Evolutionary conservation across 2,113 vertebrate species (phyloP), one percentile per base, ranked within the genome.

Genomic region (Chinchilla lanigera): DNA sequence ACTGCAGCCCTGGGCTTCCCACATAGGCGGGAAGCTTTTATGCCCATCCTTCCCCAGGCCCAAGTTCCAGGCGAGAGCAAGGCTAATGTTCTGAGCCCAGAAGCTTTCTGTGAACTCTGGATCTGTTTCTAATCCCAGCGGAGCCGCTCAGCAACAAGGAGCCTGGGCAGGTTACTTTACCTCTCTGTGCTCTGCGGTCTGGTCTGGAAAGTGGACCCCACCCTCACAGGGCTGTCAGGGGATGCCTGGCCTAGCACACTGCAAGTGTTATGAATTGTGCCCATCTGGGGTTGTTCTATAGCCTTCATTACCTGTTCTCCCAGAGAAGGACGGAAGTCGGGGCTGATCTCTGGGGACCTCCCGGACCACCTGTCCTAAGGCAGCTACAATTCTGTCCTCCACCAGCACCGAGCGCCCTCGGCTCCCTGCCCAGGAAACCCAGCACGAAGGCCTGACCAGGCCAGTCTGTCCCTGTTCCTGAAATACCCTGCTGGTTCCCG

Each of bases 301-400:
- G 4, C 16, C 30, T 61, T 61, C 38, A 41, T 90, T 61, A 75
- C 38, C n/a, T 93, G 38, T 47, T 56, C 38, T 93, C 38, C 88
- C 50, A 89, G 41, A 69, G 82, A 38, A 77, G 58, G 56, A 96
- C 54, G 82, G 52, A 96, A 9, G 86, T 73, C 91, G 56, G n/a
- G 20, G 54, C 26, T 52, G 35, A 33, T 38, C 85, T 93, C 92
- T 89, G 35, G 71, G 63, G 38, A 44, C 52, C 41, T 56, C 10
- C 41, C 67, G 44, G 44, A 56, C 50, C 52, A 93, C 87, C 19
- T 8, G 7, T 61, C 41, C 56, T 26, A 86, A 96, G 60, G 44
- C 63, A 67, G 5, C 22, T 13, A 41, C 60, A 88, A 77, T 7
- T 60, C 52, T 58, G 14, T n/a, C 38, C 35, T 22, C 38, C 54